Base-by-base conservation (phyloP, 2,113 vertebrate genomes). In the Ivindomyrus marchei region DNA sequence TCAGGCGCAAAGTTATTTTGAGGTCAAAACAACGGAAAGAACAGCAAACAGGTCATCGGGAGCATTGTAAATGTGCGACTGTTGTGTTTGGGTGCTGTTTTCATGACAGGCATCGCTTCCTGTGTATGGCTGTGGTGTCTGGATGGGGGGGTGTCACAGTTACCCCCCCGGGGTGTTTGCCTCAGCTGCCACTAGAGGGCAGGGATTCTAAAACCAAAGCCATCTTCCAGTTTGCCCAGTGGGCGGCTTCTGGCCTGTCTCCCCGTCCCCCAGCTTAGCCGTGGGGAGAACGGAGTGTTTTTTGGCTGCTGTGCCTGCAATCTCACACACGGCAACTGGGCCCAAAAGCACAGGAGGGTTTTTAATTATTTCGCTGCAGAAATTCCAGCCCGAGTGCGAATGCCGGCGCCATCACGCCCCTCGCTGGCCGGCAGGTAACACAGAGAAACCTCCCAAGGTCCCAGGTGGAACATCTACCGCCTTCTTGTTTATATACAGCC, bases 401-500 rank as follows among this genome's bases (percentile, higher is more conserved):
- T 80, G 74, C 13, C 13, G 15, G 13, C 13, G 4, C 24, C 56
- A 62, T n/a, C 56, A n/a, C 2, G 24, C 24, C 56, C 56, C 56
- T 24, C 56, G 21, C 56, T 8, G 56, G 1, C 56, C 56, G 1
- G 66, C 27, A 74, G 66, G 66, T 39, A 10, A 19, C 58, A 49
- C 27, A 9, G 19, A 36, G 31, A 31, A 74, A 9, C 15, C 84
- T 90, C 24, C 62, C 21, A 36, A 58, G 83, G 47, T 15, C 46
- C 52, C 52, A 53, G 15, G 15, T 4, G 52, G 87, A 90, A 88
- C 83, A 52, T 53, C 50, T 93, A 42, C 27, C 1, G 27, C 15
- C 15, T 31, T 52, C 66, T 52, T 94, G 93, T 95, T 96, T 94
- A 93, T 92, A 91, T 93, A 92, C 89, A 87, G 90, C 91, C 92